These are phyloP conservation scores for Deilephila elpenor DNA, from an alignment of 2,888 invertebrate species.

Conservation along the genomic window DNA sequence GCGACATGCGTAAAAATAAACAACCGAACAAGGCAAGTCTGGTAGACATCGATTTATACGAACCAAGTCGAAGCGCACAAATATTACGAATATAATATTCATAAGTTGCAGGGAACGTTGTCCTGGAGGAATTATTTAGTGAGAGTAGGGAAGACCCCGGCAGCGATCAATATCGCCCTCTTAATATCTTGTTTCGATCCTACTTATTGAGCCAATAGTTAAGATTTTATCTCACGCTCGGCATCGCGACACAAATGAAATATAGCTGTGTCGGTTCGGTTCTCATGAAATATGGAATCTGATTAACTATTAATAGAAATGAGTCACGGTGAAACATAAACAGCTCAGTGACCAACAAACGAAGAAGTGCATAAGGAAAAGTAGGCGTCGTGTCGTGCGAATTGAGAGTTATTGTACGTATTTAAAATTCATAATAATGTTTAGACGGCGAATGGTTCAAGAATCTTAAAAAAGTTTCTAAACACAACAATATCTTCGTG, in stretches of 20 bases:
- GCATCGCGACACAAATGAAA: conserved; percentile 72
- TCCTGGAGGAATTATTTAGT: conserved; percentile 50
- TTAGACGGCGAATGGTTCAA: conserved; percentile 7
- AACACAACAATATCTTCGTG: conserved; percentile 44
- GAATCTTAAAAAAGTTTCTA: conserved; percentile 40
- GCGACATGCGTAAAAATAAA: conserved; percentile 58
- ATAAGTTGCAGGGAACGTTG: conserved; percentile 30
- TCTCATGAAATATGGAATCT: conserved; percentile 72
- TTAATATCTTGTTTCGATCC: conserved; percentile 68
- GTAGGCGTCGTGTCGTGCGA: too few relatives aligned
- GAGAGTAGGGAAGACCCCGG: conserved; percentile 50
- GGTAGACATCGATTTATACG: conserved; percentile 50
- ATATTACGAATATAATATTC: conserved; percentile 41
- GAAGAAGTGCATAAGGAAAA: conserved; percentile 6
- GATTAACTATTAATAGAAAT: conserved; percentile 62
- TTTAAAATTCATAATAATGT: neutral
- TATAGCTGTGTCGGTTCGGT: conserved; percentile 60
- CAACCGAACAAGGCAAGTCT: conserved; percentile 56
- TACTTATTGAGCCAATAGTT: conserved; percentile 68
- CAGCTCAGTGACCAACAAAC: neutral
- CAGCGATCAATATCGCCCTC: conserved; percentile 61
- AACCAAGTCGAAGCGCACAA: conserved; percentile 51
- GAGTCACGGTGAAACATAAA: conserved; percentile 53
- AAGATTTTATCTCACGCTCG: conserved; percentile 69
- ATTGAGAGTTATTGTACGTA: neutral